A percentile compares a stretch with the other conserved stretches of the same genome.
phyloP scores from a whole-genome alignment of 2,888 invertebrate genomes.

The Dyspetes luteomarginatus region DNA sequence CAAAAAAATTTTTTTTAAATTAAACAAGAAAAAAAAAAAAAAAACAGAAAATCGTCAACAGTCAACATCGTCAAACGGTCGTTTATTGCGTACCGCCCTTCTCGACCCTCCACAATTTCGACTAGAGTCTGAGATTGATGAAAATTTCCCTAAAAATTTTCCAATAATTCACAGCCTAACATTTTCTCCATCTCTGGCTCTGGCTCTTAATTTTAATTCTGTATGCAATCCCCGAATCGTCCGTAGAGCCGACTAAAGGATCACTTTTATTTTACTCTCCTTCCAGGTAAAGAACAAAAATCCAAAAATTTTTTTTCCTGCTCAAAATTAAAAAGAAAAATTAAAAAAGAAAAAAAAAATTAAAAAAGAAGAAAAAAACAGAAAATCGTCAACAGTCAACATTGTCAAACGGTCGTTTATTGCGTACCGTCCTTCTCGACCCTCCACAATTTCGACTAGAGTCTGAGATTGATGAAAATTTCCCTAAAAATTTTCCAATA shows the following conservation, averaged over 20 bases:
- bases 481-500: too few relatives aligned
- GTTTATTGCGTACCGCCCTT: conserved; percentile 6
- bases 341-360: neutral
- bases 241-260: conserved; percentile 11
- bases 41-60: conserved; percentile 24
- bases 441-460: conserved; percentile 32
- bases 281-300: neutral
- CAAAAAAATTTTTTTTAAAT: too few relatives aligned
- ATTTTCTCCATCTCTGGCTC: neutral
- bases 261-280: neutral
- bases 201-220: conserved; percentile 29
- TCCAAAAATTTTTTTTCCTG: neutral
- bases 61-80: too few relatives aligned
- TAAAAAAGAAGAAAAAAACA: neutral
- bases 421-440: too few relatives aligned
- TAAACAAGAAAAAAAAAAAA: conserved; percentile 3
- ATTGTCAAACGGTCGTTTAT: too few relatives aligned
- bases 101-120: conserved; percentile 23
- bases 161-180: too few relatives aligned
- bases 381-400: too few relatives aligned
- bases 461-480: neutral
- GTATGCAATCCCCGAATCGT: conserved; percentile 23
- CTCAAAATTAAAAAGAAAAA: conserved; percentile 18
- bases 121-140: neutral
- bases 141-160: neutral